These are phyloP conservation scores for Meteorus cinctellus DNA, from an alignment of 2,888 invertebrate species.

Conservation along the genomic window DNA sequence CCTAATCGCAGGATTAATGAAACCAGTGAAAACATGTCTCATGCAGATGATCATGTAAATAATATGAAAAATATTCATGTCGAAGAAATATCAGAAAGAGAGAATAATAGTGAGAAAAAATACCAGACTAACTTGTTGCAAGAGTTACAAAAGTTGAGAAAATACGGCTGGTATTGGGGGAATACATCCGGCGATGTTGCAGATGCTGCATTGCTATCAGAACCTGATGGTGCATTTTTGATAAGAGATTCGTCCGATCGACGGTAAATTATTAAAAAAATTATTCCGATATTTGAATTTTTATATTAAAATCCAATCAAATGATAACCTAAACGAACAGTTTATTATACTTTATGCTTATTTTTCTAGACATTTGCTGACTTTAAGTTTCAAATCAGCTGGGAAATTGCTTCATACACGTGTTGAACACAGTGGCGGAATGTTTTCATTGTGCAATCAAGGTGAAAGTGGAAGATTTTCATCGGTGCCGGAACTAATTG, in stretches of 20 bases:
- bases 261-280: conserved; percentile 51
- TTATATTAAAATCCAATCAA: background rate
- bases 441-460: conserved; percentile 78
- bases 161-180: conserved; percentile 87
- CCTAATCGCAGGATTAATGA: conserved; percentile 33
- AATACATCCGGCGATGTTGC: conserved; percentile 83
- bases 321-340: background rate
- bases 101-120: conserved; percentile 12
- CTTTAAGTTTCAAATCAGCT: conserved; percentile 82
- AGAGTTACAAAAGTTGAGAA: conserved; percentile 63
- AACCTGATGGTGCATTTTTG: conserved; percentile 85
- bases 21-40: conserved; percentile 29
- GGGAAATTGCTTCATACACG: conserved; percentile 84
- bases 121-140: conserved; percentile 55
- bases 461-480: conserved; percentile 75
- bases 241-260: conserved; percentile 84
- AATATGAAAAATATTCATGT: background rate
- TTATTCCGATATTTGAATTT: conserved; percentile 21
- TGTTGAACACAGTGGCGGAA: conserved; percentile 82
- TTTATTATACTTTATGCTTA: conserved; percentile 3
- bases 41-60: background rate
- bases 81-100: background rate
- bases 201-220: conserved; percentile 80
- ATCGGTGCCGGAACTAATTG: conserved; percentile 83
- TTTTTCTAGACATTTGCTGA: conserved; percentile 78